Percentiles rank a stretch among this genome's conserved stretches.
These are phyloP conservation scores for Agrilus cyanescens DNA, from an alignment of 2,888 invertebrate species.

Conservation along the genomic window DNA sequence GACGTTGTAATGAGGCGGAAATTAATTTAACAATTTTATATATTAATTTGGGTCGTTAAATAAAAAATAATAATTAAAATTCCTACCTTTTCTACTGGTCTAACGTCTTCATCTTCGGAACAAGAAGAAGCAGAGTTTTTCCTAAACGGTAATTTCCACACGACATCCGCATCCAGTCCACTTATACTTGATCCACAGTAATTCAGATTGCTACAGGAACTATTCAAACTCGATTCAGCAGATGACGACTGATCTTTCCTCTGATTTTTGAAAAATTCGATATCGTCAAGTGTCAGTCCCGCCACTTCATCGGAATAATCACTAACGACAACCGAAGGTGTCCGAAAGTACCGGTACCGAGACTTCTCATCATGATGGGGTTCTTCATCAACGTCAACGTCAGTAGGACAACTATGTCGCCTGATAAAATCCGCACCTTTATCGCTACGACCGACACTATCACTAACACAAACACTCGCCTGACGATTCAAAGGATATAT, in stretches of 20 bases:
- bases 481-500: slow-evolving; percentile 38
- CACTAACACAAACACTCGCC: slow-evolving; percentile 37
- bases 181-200: slow-evolving; percentile 46
- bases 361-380: slow-evolving; percentile 15
- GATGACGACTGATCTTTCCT: slow-evolving; percentile 31
- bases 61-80: too few relatives aligned
- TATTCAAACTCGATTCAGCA: slow-evolving; percentile 45
- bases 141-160: slow-evolving; percentile 45
- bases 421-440: slow-evolving; percentile 26
- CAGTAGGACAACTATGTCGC: slow-evolving; percentile 40
- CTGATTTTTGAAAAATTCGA: slow-evolving; percentile 44
- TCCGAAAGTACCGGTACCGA: slow-evolving; percentile 53
- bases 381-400: slow-evolving; percentile 35
- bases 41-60: too few relatives aligned
- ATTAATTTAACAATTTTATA: too few relatives aligned
- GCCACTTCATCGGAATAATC: slow-evolving; percentile 70
- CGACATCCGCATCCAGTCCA: slow-evolving; percentile 41
- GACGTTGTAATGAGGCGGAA: too few relatives aligned
- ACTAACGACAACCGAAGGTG: slow-evolving; percentile 78
- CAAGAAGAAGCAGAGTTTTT: slow-evolving; percentile 52
- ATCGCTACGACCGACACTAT: slow-evolving; percentile 30
- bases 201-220: slow-evolving; percentile 47
- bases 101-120: slow-evolving; percentile 49
- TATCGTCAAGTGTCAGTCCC: slow-evolving; percentile 46
- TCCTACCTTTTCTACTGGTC: too few relatives aligned